Base-by-base conservation (phyloP, 2,113 vertebrate species). In the Chamaea fasciata region DNA sequence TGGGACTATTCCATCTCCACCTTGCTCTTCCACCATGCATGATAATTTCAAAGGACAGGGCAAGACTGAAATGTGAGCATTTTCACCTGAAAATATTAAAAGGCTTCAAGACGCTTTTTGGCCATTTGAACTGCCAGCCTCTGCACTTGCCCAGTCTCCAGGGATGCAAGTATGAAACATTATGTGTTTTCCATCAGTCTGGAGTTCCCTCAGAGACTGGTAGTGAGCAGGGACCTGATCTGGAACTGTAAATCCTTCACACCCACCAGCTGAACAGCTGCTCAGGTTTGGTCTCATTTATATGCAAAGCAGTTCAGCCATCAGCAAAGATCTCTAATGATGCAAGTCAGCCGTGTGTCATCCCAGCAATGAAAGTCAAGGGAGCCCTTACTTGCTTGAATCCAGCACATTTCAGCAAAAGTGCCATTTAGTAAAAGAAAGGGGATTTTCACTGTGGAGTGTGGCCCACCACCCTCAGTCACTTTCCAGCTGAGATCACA, bases 401-500 rank as follows among this genome's bases (percentile, higher is more conserved):
- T 80, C 78, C 63, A 91, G 82, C 46, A 85, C 42, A 50, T 94
- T 97, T 95, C 79, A 95, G 71, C 68, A 89, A 80, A 95, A 92
- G 74, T 78, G 87, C 77, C 84, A 89, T 94, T 96, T 89, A 71
- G 37, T 30, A 64, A 64, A 94, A 93, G 79, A 82, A 92, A 85
- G 49, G 26, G 37, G 41, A 47, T 89, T 94, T 92, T 89, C 87
- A 79, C 67, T 35, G 42, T 52, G 64, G 80, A 78, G 44, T 52
- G 53, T 67, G 35, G 65, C 60, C 73, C 80, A 78, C 80, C 27
- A 75, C 60, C 60, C 73, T 71, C 89, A 90, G 90, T 44, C 84
- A 90, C 90, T 94, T 92, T 94, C 71, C 75, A 94, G 73, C 79
- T 87, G 85, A 96, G 92, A 95, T 88, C 94, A 96, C 85, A 92